A percentile compares a stretch with the other conserved stretches of the same genome.
These are phyloP conservation scores for Toxotes jaculatrix DNA, from an alignment of 2,113 vertebrate species.

Conservation along the genomic window DNA sequence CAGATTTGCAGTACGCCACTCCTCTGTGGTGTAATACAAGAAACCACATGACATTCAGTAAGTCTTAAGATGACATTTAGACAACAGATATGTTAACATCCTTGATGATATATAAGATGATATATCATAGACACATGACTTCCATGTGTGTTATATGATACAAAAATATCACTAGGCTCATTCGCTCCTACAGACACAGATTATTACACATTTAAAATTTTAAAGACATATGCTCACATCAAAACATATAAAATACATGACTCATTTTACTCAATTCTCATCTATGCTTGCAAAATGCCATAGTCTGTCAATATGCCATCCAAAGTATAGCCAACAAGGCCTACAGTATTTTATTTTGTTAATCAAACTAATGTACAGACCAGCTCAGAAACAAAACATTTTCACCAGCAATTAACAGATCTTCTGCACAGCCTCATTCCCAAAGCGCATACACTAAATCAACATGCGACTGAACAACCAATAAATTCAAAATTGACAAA, in stretches of 20 bases:
- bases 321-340: background rate
- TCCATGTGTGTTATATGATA: background rate
- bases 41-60: background rate
- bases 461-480: background rate
- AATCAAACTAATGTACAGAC: too few species aligned
- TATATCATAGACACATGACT: background rate
- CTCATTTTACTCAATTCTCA: too few species aligned
- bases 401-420: too few species aligned
- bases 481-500: background rate
- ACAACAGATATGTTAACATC: background rate
- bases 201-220: background rate
- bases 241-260: too few species aligned
- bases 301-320: too few species aligned
- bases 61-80: background rate
- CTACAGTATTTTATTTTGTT: background rate
- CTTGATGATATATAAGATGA: background rate
- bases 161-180: background rate
- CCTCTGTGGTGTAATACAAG: background rate
- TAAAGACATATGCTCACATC: background rate
- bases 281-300: background rate
- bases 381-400: too few species aligned
- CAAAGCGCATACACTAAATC: background rate
- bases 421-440: background rate
- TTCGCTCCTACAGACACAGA: background rate
- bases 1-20: background rate